A percentile compares a stretch with the other conserved stretches of the same genome.
These are phyloP conservation scores for Rhynchonycteris naso DNA, from an alignment of 2,797 vertebrate species.

Conservation along the genomic window DNA sequence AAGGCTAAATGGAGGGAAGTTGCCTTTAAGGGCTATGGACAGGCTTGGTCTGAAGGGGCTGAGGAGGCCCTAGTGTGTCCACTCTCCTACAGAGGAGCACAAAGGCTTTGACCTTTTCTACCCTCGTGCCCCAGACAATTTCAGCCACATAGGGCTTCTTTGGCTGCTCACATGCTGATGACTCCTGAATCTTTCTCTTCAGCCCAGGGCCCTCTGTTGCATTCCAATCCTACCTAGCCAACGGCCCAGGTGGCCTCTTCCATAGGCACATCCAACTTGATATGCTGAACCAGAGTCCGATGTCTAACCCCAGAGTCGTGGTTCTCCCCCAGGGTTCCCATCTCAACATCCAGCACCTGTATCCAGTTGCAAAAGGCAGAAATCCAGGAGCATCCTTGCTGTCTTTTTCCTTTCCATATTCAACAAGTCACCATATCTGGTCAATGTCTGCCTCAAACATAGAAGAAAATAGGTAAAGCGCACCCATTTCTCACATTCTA, in stretches of 20 bases:
- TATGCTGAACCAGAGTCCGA: not conserved
- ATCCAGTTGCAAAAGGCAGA: not conserved
- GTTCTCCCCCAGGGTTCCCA: not conserved
- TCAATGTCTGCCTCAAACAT: not conserved
- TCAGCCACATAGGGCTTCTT: not conserved
- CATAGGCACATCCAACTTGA: not conserved
- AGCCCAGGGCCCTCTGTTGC: not conserved
- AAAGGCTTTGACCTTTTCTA: not conserved
- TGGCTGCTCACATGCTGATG: accelerated
- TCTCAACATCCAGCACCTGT: accelerated
- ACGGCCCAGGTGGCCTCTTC: not conserved
- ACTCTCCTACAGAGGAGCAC: not conserved
- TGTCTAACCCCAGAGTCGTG: not conserved
- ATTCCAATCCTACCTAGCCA: not conserved
- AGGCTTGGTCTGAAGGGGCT: not conserved
- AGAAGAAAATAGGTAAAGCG: accelerated
- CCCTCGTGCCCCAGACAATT: not conserved
- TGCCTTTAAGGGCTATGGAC: not conserved
- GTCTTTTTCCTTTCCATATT: not conserved
- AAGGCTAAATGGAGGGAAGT: not conserved
- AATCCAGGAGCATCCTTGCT: not conserved
- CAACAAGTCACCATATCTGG: not conserved
- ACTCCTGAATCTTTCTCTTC: not conserved
- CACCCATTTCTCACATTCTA: not conserved
- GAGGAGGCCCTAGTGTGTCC: not conserved